Evolutionary conservation across 2,797 vertebrate genomes (phyloP).

Genomic region (Pampus argenteus): DNA sequence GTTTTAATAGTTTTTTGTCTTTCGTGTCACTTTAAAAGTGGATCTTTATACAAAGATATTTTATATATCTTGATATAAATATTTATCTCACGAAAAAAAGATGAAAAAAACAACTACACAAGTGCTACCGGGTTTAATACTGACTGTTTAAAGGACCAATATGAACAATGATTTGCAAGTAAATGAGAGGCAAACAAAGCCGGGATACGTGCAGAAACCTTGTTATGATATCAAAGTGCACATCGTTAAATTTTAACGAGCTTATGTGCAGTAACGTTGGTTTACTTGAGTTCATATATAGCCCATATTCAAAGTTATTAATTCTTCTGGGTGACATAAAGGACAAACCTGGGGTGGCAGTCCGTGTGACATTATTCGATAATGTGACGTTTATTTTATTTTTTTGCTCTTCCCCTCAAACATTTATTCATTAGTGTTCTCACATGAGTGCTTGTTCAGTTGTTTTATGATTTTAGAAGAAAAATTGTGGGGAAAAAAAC

Average conservation of each 20-base stretch:
- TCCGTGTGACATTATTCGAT: constrained; percentile 29
- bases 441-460: constrained; percentile 24
- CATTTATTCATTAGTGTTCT: constrained; percentile 35
- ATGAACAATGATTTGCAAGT: constrained; percentile 16
- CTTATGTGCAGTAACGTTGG: neutral
- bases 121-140: neutral
- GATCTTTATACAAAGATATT: neutral
- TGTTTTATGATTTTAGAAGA: constrained; percentile 33
- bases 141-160: constrained; percentile 31
- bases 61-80: neutral
- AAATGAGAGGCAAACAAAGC: constrained; percentile 34
- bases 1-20: neutral
- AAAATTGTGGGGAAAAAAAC: constrained; percentile 3
- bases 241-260: constrained; percentile 30
- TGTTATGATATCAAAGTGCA: neutral
- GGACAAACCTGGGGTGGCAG: constrained; percentile 18
- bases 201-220: neutral
- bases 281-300: constrained; percentile 34
- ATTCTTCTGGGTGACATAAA: constrained; percentile 30
- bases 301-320: constrained; percentile 31
- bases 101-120: constrained; percentile 3
- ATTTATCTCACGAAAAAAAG: neutral
- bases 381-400: constrained; percentile 36
- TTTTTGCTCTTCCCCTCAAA: constrained; percentile 33
- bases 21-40: neutral